Percentiles rank a stretch among this genome's conserved stretches.
Conservation (phyloP, 2,113 vertebrate genomes). For the human region GRCh38 chrX:21791501-21792000, state of each 20-base stretch:
- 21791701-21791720: slow-evolving; percentile 21
- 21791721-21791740: background rate
- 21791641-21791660: slow-evolving; percentile 39
- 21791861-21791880: slow-evolving; percentile 1
- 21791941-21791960: background rate
- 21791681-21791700: slow-evolving; percentile 26
- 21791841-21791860: background rate
- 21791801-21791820: background rate
- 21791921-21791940: background rate
- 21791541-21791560: slow-evolving; percentile 63
- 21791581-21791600: slow-evolving; percentile 61
- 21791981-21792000: background rate
- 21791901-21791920: background rate
- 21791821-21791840: background rate
- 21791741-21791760: background rate
- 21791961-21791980: slow-evolving; percentile 29
- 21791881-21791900: background rate
- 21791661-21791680: background rate
- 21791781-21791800: background rate
- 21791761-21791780: background rate
- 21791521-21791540: slow-evolving; percentile 53
- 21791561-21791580: slow-evolving; percentile 56
- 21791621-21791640: slow-evolving; percentile 40
- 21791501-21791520: slow-evolving; percentile 52
- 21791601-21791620: slow-evolving; percentile 56